Evolutionary conservation across 2,888 invertebrate genomes (phyloP), one percentile per base, ranked within the genome.

Genomic region (Polydrusus tereticollis): DNA sequence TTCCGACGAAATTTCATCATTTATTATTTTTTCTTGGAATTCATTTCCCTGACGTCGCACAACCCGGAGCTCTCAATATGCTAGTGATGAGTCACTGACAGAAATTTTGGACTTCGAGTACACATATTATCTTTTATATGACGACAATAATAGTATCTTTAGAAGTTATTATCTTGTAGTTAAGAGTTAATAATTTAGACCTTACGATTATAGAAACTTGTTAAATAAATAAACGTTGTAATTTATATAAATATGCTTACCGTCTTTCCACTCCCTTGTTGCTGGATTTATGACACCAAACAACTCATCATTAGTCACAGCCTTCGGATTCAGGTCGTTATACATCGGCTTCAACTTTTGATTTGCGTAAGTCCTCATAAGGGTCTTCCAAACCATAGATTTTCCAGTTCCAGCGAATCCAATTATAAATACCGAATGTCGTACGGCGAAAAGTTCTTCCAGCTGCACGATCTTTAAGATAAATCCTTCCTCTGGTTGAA

Each of bases 241-340:
- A 26, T 26, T 26, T 26, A 26, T 26, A 72, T 38, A 26, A 26
- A 7, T 3, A 16, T 29, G 16, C 52, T 52, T 5, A 52, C 52
- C 80, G 65, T 80, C 80, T 67, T 78, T 80, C 80, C 80, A 80
- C 69, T 98, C 97, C 79, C 97, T 89, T 0, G 97, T 97, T 0
- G 96, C 88, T 0, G 96, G 95, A 87, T 97, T 97, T 70, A 98
- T 97, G 64, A 96, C 91, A 5, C 98, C 98, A 85, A 97, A 98
- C 38, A 98, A 86, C 83, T 98, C 98, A 82, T 98, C 96, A 82
- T 96, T 97, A 0, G 97, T 97, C 5, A 98, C 97, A 10, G 97
- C 97, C 84, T 98, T 97, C 0, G 98, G 97, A 84, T 97, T 96
- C n/a, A 98, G 87, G 83, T 98, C 98, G 80, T 94, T 93, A 78